Conservation (phyloP, 2,797 vertebrate species). For the Gallirallus australis region DNA sequence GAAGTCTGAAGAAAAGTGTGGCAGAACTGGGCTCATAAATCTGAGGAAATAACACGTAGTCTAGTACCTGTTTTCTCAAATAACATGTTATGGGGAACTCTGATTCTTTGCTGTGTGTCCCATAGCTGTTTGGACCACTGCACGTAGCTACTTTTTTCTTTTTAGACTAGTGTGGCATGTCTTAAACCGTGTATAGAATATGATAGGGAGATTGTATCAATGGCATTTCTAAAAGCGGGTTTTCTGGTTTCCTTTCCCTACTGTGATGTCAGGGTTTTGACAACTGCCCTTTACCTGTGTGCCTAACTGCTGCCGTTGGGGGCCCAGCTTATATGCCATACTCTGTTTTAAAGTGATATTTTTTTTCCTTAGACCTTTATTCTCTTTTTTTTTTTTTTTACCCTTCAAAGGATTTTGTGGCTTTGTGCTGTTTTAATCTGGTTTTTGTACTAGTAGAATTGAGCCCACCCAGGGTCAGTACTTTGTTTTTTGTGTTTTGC, state of each 20-base stretch:
- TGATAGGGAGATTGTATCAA: background rate
- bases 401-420: background rate
- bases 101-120: background rate
- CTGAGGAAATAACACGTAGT: accelerated
- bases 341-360: background rate
- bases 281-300: slow-evolving; percentile 17
- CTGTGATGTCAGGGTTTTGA: slow-evolving; percentile 24
- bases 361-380: background rate
- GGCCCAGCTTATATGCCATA: background rate
- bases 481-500: background rate
- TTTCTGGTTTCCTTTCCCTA: background rate
- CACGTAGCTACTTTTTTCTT: background rate
- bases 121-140: background rate
- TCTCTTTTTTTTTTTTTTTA: background rate
- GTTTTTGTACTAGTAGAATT: background rate
- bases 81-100: background rate
- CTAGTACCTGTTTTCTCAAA: background rate
- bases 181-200: background rate
- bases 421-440: background rate
- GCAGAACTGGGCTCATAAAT: background rate
- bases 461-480: background rate
- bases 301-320: background rate
- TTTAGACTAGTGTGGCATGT: background rate
- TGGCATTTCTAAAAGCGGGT: background rate
- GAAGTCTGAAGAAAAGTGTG: background rate